Percentiles rank a stretch among this genome's conserved stretches.
Evolutionary conservation across 30 jellyfish, hydroid and myxozoan genomes (phyloP).

Genomic region (Phacellophora camtschatica): DNA sequence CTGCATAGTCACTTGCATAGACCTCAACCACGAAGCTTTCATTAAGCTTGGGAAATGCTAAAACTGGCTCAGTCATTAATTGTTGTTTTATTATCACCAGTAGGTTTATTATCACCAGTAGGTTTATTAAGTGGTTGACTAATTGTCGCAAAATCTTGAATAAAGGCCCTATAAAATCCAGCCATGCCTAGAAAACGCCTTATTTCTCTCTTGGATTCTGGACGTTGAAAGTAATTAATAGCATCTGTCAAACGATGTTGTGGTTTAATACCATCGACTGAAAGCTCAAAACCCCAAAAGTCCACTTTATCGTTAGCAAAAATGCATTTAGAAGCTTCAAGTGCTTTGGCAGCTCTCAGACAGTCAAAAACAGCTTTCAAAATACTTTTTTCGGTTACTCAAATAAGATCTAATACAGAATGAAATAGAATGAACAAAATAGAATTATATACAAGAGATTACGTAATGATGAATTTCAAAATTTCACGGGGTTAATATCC

Average conservation of each 20-base stretch:
- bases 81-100: slow-evolving; percentile 3
- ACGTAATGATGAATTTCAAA: too few relatives aligned
- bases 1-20: slow-evolving; percentile 42
- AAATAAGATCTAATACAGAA: too few relatives aligned
- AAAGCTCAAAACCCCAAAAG: slow-evolving; percentile 41
- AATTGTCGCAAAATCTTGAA: slow-evolving; percentile 36
- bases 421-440: too few relatives aligned
- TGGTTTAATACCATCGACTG: slow-evolving; percentile 47
- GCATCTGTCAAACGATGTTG: slow-evolving; percentile 44
- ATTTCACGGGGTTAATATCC: too few relatives aligned
- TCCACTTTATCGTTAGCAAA: slow-evolving; percentile 31
- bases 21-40: too few relatives aligned
- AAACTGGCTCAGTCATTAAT: slow-evolving; percentile 33
- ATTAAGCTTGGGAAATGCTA: slow-evolving; percentile 11
- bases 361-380: slow-evolving; percentile 34
- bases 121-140: slow-evolving; percentile 52
- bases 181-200: slow-evolving; percentile 52
- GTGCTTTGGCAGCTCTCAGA: slow-evolving; percentile 35
- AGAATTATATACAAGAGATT: too few relatives aligned
- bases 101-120: slow-evolving; percentile 37
- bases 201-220: slow-evolving; percentile 24
- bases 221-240: slow-evolving; percentile 38
- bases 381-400: too few relatives aligned
- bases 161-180: slow-evolving; percentile 33
- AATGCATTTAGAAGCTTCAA: slow-evolving; percentile 29